These are phyloP conservation scores for Neofelis nebulosa DNA, from an alignment of 2,113 vertebrate genomes.

Conservation along the genomic window DNA sequence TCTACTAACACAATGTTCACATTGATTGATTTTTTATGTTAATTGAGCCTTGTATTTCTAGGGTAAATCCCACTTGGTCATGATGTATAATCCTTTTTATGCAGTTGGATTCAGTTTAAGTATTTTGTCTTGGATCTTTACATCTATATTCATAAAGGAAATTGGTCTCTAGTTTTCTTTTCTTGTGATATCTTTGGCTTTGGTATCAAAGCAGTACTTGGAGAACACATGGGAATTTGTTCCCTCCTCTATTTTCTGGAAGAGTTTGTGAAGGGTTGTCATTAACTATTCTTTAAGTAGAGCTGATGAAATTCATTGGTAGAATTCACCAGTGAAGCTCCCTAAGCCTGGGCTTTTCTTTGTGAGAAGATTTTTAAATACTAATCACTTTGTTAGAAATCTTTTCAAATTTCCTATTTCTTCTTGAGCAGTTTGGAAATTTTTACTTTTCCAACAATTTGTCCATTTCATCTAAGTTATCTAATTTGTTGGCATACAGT, in stretches of 20 bases:
- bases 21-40: slow-evolving; percentile 27
- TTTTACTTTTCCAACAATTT: neutral
- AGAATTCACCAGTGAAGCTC: slow-evolving; percentile 9
- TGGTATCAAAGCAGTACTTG: neutral
- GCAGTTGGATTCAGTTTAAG: neutral
- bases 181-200: neutral
- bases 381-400: neutral
- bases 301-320: neutral
- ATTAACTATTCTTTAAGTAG: slow-evolving; percentile 8
- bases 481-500: neutral
- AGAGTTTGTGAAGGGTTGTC: neutral
- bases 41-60: neutral
- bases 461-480: neutral
- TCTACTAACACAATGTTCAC: slow-evolving; percentile 28
- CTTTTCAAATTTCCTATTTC: neutral
- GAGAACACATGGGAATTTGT: neutral
- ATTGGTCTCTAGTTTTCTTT: neutral
- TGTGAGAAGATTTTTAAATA: neutral
- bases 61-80: neutral
- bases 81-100: neutral
- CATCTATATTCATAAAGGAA: neutral
- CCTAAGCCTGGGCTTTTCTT: neutral
- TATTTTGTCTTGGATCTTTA: slow-evolving; percentile 7
- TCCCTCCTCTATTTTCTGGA: neutral
- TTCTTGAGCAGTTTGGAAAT: neutral